phyloP scores from a whole-genome alignment of 2,888 invertebrate genomes.

The Thalpophila matura region DNA sequence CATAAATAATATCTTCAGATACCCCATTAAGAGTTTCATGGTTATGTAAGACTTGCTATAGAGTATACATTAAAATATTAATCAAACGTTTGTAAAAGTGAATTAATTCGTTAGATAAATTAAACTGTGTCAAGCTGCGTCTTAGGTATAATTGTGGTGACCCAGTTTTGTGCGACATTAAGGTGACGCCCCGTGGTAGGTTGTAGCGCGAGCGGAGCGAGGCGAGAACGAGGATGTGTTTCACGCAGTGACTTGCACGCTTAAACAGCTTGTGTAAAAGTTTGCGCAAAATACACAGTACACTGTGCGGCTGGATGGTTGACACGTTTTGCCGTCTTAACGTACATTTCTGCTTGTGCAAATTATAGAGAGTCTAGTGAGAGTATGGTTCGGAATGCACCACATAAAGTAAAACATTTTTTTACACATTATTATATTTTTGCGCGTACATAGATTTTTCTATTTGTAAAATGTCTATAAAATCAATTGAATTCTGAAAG shows the following conservation, averaged over 20 bases:
- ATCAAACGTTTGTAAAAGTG: constrained; percentile 65
- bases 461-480: too few species aligned
- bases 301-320: too few species aligned
- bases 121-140: constrained; percentile 75
- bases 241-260: neutral
- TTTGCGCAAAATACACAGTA: too few species aligned
- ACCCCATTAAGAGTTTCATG: constrained; percentile 53
- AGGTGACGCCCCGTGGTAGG: constrained; percentile 32
- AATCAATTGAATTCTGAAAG: too few species aligned
- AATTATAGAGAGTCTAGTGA: too few species aligned
- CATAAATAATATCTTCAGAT: constrained; percentile 53
- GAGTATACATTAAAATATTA: constrained; percentile 60
- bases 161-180: constrained; percentile 75
- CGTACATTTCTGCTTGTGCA: too few species aligned
- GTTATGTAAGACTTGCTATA: constrained; percentile 43
- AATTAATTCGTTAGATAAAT: constrained; percentile 81
- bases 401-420: too few species aligned
- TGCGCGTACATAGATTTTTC: too few species aligned
- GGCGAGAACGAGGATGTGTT: constrained; percentile 1
- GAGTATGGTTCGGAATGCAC: too few species aligned
- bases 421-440: too few species aligned
- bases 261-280: too few species aligned
- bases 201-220: constrained; percentile 25
- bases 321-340: too few species aligned
- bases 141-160: constrained; percentile 80